Percentiles rank a stretch among this genome's conserved stretches.
Evolutionary conservation across 64 coral and sea anemone species (phyloP).

Genomic region (Dendronephthya gigantea): DNA sequence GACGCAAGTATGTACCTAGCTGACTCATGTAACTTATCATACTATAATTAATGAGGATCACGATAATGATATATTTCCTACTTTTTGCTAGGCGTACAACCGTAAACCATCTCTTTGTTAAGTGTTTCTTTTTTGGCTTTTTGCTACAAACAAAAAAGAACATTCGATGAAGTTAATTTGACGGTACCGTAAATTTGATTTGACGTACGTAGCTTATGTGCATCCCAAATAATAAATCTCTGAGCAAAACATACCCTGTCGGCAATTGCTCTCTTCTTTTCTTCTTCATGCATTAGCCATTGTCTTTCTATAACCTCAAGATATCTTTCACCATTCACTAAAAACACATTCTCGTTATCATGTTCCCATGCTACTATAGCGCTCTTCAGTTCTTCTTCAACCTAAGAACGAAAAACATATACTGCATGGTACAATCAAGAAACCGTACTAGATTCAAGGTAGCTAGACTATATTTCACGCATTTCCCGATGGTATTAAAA

Average conservation of each 20-base stretch:
- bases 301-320: constrained; percentile 59
- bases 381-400: constrained; percentile 65
- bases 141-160: constrained; percentile 46
- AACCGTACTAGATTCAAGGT: too few relatives aligned
- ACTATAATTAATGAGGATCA: neutral
- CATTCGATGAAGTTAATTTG: too few relatives aligned
- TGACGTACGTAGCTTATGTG: too few relatives aligned
- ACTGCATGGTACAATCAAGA: neutral
- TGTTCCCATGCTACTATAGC: constrained; percentile 67
- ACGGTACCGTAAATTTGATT: too few relatives aligned
- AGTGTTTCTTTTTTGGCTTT: constrained; percentile 69
- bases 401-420: constrained; percentile 25
- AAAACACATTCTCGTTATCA: constrained; percentile 73
- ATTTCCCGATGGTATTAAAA: neutral
- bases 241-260: constrained; percentile 46
- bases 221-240: too few relatives aligned
- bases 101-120: constrained; percentile 83
- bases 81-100: constrained; percentile 88
- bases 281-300: constrained; percentile 60
- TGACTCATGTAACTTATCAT: neutral
- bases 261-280: constrained; percentile 70
- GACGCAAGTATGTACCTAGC: neutral
- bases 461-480: too few relatives aligned
- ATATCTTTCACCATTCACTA: constrained; percentile 67
- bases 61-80: neutral